phyloP scores from a whole-genome alignment of 2,888 invertebrate genomes.

The Nymphalis c-album region DNA sequence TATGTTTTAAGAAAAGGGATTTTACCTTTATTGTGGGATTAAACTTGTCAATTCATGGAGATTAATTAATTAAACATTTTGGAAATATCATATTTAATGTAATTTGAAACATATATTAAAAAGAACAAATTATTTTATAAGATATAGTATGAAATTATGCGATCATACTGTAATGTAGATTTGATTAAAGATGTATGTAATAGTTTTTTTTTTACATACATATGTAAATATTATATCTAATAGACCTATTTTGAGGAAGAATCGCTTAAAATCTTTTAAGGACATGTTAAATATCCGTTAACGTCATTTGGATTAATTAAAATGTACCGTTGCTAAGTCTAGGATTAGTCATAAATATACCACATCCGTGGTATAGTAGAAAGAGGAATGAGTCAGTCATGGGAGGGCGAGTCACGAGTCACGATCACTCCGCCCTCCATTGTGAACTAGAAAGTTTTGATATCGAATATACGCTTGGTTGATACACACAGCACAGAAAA shows the following conservation, averaged over 20 bases:
- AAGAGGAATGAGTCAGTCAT: constrained; percentile 40
- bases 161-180: too few relatives aligned
- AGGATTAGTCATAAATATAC: constrained; percentile 33
- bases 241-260: background rate
- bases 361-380: constrained; percentile 20
- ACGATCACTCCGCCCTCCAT: constrained; percentile 47
- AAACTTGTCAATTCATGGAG: background rate
- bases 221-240: too few relatives aligned
- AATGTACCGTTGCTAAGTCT: constrained; percentile 23
- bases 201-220: background rate
- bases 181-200: background rate
- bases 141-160: too few relatives aligned
- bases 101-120: background rate
- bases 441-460: constrained; percentile 44
- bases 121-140: background rate
- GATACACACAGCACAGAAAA: constrained; percentile 6
- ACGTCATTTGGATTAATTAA: constrained; percentile 23
- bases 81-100: background rate
- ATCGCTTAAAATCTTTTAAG: constrained; percentile 12
- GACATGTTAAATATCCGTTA: constrained; percentile 10
- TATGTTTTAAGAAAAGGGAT: constrained; percentile 12
- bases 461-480: constrained; percentile 25
- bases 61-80: background rate
- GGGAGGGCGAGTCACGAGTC: constrained; percentile 40
- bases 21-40: constrained; percentile 18